Evolutionary conservation across 2,797 vertebrate species (phyloP).

Genomic region (Pseudochirops corinnae): DNA sequence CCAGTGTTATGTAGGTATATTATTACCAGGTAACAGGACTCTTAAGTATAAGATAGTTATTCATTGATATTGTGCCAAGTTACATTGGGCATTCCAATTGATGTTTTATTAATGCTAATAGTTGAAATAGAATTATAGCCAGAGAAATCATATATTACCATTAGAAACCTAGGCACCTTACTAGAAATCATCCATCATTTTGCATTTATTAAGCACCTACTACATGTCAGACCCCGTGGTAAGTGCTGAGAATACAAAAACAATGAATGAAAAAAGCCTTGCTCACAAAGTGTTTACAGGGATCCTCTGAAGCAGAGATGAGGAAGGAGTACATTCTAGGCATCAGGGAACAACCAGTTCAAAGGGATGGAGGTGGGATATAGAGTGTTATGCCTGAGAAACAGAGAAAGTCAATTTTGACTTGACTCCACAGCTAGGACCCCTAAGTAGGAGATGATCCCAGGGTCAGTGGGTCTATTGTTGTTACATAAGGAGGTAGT

Average conservation of each 20-base stretch:
- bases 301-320: neutral
- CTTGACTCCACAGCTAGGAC: neutral
- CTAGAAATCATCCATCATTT: too few species aligned
- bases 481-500: neutral
- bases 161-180: neutral
- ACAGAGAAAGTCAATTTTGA: neutral
- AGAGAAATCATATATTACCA: neutral
- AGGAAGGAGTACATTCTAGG: neutral
- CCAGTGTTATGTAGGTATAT: neutral
- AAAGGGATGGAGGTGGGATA: neutral
- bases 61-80: too few species aligned
- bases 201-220: too few species aligned
- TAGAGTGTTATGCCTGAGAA: neutral
- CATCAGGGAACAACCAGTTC: neutral
- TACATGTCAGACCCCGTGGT: too few species aligned
- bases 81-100: too few species aligned
- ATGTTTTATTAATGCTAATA: neutral
- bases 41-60: too few species aligned
- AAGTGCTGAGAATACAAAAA: too few species aligned
- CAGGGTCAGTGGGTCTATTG: neutral
- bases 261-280: too few species aligned
- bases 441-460: neutral
- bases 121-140: neutral
- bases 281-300: neutral
- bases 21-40: neutral